phyloP scores from a whole-genome alignment of 2,888 invertebrate species.

The Koerneria pararmatus region DNA sequence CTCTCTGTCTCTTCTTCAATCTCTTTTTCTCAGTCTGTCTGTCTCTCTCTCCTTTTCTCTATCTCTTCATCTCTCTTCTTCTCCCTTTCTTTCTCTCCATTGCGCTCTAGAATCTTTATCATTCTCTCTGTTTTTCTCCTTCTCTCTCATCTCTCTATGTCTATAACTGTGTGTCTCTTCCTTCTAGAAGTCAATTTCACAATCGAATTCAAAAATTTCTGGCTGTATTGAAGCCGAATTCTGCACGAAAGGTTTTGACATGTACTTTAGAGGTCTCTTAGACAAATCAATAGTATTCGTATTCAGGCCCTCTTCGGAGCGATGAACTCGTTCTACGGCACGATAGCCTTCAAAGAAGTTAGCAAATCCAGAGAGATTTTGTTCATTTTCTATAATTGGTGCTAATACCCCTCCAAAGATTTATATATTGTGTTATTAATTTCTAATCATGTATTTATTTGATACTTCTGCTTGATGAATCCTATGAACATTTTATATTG shows the following conservation, averaged over 20 bases:
- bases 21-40: neutral
- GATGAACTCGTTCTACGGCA: slow-evolving; percentile 56
- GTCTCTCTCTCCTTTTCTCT: slow-evolving; percentile 11
- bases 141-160: no score
- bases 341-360: slow-evolving; percentile 52
- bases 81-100: neutral
- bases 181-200: no score
- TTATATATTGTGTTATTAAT: neutral
- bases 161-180: no score
- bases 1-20: neutral
- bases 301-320: slow-evolving; percentile 52
- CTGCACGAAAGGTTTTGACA: neutral
- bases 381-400: neutral
- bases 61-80: neutral
- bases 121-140: no score
- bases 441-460: no score
- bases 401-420: neutral
- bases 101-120: neutral
- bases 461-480: no score
- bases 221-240: no score
- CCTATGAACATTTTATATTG: no score
- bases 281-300: neutral
- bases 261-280: neutral
- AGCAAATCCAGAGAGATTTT: slow-evolving; percentile 2
- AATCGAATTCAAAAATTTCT: no score